A percentile compares a stretch with the other conserved stretches of the same genome.
phyloP scores from a whole-genome alignment of 2,797 vertebrate genomes.

The Balearica regulorum region DNA sequence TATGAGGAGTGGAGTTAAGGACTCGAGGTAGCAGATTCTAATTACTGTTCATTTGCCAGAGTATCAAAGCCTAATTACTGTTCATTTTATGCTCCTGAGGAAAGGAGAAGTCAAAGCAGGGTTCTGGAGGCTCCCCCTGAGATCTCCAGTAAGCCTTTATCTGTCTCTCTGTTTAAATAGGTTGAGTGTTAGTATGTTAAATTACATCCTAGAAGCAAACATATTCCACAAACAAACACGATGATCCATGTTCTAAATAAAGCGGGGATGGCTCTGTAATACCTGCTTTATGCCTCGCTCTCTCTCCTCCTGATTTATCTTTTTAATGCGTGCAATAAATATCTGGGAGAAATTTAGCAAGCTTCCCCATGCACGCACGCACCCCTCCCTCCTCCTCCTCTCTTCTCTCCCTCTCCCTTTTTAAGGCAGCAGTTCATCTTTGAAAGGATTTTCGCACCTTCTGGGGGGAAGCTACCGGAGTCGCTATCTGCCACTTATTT shows the following conservation, averaged over 20 bases:
- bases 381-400: not conserved
- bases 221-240: constrained; percentile 97
- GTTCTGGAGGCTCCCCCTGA: constrained; percentile 92
- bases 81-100: constrained; percentile 97
- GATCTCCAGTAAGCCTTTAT: constrained; percentile 91
- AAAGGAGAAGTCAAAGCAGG: constrained; percentile 93
- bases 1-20: constrained; percentile 93
- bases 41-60: constrained; percentile 99
- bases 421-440: constrained; percentile 85
- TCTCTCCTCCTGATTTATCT: constrained; percentile 86
- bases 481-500: constrained; percentile 94
- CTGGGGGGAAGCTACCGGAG: constrained; percentile 89
- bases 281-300: constrained; percentile 83
- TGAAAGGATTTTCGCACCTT: constrained; percentile 92
- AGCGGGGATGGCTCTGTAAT: constrained; percentile 74
- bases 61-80: constrained; percentile 99
- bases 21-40: constrained; percentile 94
- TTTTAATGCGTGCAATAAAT: constrained; percentile 93
- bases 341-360: constrained; percentile 85
- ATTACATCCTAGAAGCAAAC: constrained; percentile 88
- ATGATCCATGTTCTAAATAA: constrained; percentile 90
- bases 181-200: constrained; percentile 87
- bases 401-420: constrained; percentile 47
- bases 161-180: constrained; percentile 87
- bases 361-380: constrained; percentile 60